Evolutionary conservation across 2,113 vertebrate genomes (phyloP).

Genomic region (Tautogolabrus adspersus): DNA sequence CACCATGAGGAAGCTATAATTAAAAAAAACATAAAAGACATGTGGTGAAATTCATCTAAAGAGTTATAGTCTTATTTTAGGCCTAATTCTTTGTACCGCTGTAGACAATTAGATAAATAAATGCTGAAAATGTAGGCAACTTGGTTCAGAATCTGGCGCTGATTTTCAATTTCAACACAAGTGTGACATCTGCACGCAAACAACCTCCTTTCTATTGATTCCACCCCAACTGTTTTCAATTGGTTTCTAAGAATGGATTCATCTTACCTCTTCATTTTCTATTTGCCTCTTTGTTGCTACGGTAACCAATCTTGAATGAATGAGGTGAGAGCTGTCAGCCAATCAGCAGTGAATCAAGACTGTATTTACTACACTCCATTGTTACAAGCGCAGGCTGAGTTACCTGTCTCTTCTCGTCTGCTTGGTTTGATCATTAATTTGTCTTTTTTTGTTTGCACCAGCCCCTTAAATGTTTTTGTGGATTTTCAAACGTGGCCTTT

Average conservation of each 20-base stretch:
- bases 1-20: no score
- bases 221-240: slow-evolving; percentile 43
- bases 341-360: slow-evolving; percentile 69
- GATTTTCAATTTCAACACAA: slow-evolving; percentile 13
- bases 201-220: slow-evolving; percentile 38
- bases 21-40: neutral
- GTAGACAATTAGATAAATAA: neutral
- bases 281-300: slow-evolving; percentile 82
- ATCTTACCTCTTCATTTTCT: slow-evolving; percentile 69
- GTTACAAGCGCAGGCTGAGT: slow-evolving; percentile 17
- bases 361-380: slow-evolving; percentile 52
- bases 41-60: neutral
- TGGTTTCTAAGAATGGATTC: slow-evolving; percentile 73
- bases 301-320: slow-evolving; percentile 78
- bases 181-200: neutral
- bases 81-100: neutral
- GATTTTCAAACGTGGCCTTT: neutral
- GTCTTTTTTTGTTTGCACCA: neutral
- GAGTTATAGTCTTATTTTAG: neutral
- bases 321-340: slow-evolving; percentile 73
- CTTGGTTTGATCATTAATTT: neutral
- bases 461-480: neutral
- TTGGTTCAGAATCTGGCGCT: neutral
- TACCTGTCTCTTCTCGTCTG: slow-evolving; percentile 6
- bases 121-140: neutral